Evolutionary conservation across 2,113 vertebrate species (phyloP).

Genomic region (Glareola pratincola): DNA sequence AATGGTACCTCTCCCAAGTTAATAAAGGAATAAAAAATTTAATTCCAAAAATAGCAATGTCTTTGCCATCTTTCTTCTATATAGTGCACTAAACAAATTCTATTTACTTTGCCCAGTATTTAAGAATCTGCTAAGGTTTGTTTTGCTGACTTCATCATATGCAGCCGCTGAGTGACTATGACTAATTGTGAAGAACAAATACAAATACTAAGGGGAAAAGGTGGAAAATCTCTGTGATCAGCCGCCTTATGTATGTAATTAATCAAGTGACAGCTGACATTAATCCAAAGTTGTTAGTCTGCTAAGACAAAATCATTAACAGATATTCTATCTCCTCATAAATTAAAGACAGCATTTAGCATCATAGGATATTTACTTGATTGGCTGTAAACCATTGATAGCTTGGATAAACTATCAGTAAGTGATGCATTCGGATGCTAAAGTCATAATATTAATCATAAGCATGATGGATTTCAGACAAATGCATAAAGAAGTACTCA

Average conservation of each 20-base stretch:
- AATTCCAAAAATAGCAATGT: not conserved
- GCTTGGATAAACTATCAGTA: not conserved
- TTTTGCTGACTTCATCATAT: not conserved
- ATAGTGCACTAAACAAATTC: not conserved
- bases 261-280: constrained; percentile 46
- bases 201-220: not conserved
- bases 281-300: constrained; percentile 31
- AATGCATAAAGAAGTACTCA: not conserved
- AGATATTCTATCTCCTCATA: not conserved
- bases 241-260: not conserved
- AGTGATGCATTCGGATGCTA: not conserved
- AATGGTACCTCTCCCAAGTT: not conserved
- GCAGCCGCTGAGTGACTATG: not conserved
- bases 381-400: not conserved
- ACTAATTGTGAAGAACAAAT: constrained; percentile 14
- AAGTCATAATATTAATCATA: not conserved
- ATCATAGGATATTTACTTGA: not conserved
- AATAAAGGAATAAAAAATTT: not conserved
- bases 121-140: not conserved
- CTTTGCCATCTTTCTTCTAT: not conserved
- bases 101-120: not conserved
- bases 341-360: constrained; percentile 16
- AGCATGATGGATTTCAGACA: not conserved
- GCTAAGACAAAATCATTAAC: constrained; percentile 25
- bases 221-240: constrained; percentile 7